Percentiles rank a stretch among this genome's conserved stretches.
Conservation (phyloP, 2,113 vertebrate genomes). For the Vireo altiloquus region DNA sequence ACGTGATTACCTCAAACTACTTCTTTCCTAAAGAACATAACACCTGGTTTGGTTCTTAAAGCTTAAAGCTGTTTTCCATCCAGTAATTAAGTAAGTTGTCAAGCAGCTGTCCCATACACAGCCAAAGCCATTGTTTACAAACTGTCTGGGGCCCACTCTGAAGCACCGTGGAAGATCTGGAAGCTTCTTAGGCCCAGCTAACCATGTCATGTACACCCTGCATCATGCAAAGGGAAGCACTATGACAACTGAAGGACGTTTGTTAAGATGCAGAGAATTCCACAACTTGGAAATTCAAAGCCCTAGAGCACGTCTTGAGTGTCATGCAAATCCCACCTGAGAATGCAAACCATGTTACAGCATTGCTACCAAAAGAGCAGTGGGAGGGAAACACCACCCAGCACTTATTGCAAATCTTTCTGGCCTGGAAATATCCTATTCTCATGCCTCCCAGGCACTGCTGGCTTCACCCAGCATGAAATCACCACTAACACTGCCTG, state of each 20-base stretch:
- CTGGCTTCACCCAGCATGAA: conserved; percentile 11
- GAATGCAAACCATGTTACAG: not conserved
- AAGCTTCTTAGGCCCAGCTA: not conserved
- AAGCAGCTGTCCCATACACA: not conserved
- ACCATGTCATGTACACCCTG: not conserved
- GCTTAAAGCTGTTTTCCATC: not conserved
- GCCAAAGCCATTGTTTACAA: not conserved
- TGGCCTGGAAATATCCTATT: not conserved
- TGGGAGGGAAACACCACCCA: not conserved
- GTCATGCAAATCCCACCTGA: not conserved
- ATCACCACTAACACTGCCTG: not conserved
- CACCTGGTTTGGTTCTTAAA: not conserved
- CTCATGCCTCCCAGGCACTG: not conserved
- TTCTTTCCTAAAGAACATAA: not conserved
- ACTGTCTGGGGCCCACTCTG: not conserved
- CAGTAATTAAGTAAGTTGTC: not conserved
- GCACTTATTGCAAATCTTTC: not conserved
- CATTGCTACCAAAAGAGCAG: not conserved
- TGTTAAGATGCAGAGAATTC: not conserved
- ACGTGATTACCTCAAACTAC: not conserved
- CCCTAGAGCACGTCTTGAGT: not conserved
- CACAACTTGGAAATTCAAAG: not conserved
- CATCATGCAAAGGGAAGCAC: not conserved
- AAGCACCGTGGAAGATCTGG: not conserved
- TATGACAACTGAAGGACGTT: not conserved